Conservation (phyloP, 2,888 invertebrate species). For the Lycophotia porphyrea region DNA sequence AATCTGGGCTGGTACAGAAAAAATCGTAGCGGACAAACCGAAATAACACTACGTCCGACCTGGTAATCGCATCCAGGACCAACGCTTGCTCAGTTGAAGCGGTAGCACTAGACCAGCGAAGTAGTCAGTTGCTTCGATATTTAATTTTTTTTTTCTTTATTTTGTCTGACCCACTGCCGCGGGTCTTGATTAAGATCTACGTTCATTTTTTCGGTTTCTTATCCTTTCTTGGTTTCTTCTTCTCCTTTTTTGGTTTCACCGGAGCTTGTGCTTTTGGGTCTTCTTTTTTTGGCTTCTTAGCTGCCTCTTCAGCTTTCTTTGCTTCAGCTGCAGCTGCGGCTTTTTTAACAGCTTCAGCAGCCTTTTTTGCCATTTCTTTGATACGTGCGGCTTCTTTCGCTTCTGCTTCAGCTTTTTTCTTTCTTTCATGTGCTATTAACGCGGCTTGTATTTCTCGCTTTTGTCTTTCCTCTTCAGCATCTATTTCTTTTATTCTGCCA, state of each 20-base stretch:
- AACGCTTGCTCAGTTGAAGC: background rate
- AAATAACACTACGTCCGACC: background rate
- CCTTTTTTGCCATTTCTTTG: slow-evolving; percentile 59
- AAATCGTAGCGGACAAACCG: background rate
- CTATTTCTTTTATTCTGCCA: slow-evolving; percentile 73
- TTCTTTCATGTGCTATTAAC: slow-evolving; percentile 73
- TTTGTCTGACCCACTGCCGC: background rate
- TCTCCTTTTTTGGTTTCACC: background rate
- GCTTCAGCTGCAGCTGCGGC: slow-evolving; percentile 25
- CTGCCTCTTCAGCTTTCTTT: slow-evolving; percentile 61
- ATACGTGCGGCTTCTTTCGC: slow-evolving; percentile 67
- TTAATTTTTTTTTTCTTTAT: background rate
- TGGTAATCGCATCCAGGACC: background rate
- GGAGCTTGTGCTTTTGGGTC: slow-evolving; percentile 17
- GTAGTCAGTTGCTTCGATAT: background rate
- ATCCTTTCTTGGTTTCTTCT: background rate
- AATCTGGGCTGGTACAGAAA: background rate
- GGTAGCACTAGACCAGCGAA: background rate
- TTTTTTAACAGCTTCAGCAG: slow-evolving; percentile 65
- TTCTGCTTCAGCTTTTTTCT: slow-evolving; percentile 71
- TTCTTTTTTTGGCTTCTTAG: slow-evolving; percentile 33
- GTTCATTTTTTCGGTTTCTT: background rate
- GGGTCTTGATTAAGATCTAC: slow-evolving; percentile 1
- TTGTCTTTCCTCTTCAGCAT: slow-evolving; percentile 69
- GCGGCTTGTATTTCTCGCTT: slow-evolving; percentile 72